Evolutionary conservation across 2,113 vertebrate species (phyloP).

Genomic region (Silurus meridionalis): DNA sequence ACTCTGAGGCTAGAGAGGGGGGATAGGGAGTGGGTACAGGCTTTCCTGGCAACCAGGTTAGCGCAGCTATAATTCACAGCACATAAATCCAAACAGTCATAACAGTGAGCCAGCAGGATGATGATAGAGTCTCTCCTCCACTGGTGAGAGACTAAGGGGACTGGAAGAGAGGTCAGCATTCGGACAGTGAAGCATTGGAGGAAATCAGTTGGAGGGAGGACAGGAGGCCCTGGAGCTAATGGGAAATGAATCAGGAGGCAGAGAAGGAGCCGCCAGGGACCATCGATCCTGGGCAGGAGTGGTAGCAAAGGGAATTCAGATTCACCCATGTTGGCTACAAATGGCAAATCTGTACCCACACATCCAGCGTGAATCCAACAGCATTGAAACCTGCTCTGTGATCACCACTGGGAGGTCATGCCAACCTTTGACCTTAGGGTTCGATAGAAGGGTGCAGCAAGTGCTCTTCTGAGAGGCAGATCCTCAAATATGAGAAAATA

Average conservation of each 20-base stretch:
- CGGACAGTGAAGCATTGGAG: conserved; percentile 49
- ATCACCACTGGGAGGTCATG: conserved; percentile 16
- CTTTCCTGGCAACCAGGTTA: conserved; percentile 52
- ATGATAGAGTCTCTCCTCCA: conserved; percentile 42
- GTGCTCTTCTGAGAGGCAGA: neutral
- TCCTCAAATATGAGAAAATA: conserved; percentile 10
- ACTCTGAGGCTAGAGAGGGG: neutral
- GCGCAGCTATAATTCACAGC: conserved; percentile 51
- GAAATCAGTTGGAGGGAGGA: conserved; percentile 40
- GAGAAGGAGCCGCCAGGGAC: conserved; percentile 37
- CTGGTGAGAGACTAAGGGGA: conserved; percentile 11
- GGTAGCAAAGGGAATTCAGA: neutral
- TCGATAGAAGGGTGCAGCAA: neutral
- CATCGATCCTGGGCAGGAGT: conserved; percentile 31
- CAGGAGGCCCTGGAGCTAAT: conserved; percentile 45
- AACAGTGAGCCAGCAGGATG: conserved; percentile 36
- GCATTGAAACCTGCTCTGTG: neutral
- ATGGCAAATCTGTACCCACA: neutral
- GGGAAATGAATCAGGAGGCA: conserved; percentile 50
- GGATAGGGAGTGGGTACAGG: conserved; percentile 1
- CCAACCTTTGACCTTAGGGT: conserved; percentile 16
- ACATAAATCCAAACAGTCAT: conserved; percentile 55
- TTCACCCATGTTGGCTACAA: conserved; percentile 22
- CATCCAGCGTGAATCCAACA: neutral
- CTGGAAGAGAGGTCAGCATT: conserved; percentile 37